Evolutionary conservation across 2,888 invertebrate genomes (phyloP), one percentile per base, ranked within the genome.

Genomic region (Caenorhabditis parvicauda): DNA sequence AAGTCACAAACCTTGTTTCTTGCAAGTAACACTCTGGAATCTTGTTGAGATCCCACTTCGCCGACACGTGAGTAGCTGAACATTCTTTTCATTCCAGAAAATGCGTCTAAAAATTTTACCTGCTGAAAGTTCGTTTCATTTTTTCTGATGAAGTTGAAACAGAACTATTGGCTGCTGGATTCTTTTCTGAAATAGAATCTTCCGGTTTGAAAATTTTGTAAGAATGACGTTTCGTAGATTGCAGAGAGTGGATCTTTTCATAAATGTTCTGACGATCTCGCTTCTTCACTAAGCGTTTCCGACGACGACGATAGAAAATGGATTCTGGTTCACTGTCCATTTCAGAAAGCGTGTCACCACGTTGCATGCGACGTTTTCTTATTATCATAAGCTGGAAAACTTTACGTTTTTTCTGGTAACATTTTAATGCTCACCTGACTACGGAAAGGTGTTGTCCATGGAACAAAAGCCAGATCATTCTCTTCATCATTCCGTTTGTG

Each of bases 271-370:
- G 56, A 39, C 72, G 32, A 29, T 72, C 72, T 49, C 59, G 58
- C 41, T 59, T 58, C 39, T 72, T 72, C 29, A 59, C 37, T 22
- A 65, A 42, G 38, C 67, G 54, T 45, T 66, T 57, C 54, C 65
- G 37, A 14, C 68, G 29, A 3, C 67, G 58, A n/a, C 72, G 53
- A 38, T 65, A 64, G 44, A 72, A 72, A 39, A 72, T 72, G 19
- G 66, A 65, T 37, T 72, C 70, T 0, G 72, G 72, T 42, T 72
- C 72, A 24, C 66, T 70, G 22, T 72, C 72, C 63, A 70, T 63
- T 51, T 72, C 72, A 3, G 66, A 67, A 39, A 70, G 38, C 7
- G 68, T 70, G 49, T 72, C 72, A 7, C 64, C 68, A 47, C 58
- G 57, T 22, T 59, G 61, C 4, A 50, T 25, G n/a, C 72, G 64